These are phyloP conservation scores for Artemia sp. DNA, from an alignment of 2,888 invertebrate species.

Conservation along the genomic window DNA sequence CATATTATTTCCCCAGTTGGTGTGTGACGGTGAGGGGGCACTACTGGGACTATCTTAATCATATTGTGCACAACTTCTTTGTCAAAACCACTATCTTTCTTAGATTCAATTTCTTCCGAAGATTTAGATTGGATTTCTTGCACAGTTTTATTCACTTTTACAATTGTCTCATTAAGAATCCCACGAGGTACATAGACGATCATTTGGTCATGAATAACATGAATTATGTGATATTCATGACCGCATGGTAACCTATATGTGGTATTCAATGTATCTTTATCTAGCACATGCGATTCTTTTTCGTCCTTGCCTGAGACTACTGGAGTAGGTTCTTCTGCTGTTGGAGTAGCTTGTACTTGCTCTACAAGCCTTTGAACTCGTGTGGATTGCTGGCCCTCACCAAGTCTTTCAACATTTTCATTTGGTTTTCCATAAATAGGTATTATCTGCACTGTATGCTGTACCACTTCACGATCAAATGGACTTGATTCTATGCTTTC, in stretches of 20 bases:
- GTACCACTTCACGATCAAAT: background rate
- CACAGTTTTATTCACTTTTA: background rate
- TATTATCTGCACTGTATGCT: constrained; percentile 1
- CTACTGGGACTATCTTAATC: background rate
- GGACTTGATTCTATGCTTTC: background rate
- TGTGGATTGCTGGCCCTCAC: background rate
- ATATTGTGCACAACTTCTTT: background rate
- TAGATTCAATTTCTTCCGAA: background rate
- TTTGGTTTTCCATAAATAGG: background rate
- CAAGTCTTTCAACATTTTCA: too few species aligned
- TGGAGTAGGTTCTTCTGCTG: background rate
- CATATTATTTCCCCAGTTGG: too few species aligned
- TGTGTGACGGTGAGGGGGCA: too few species aligned
- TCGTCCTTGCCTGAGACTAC: background rate
- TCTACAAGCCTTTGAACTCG: background rate
- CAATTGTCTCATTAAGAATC: background rate
- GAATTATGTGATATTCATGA: background rate
- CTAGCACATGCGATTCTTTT: too few species aligned
- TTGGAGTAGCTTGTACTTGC: background rate
- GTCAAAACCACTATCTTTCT: background rate
- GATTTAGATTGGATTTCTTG: background rate
- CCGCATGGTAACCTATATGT: background rate
- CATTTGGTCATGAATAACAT: background rate
- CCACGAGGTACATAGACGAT: background rate
- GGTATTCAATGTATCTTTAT: too few species aligned